These are phyloP conservation scores for Hemaris fuciformis DNA, from an alignment of 2,888 invertebrate genomes.

Conservation along the genomic window DNA sequence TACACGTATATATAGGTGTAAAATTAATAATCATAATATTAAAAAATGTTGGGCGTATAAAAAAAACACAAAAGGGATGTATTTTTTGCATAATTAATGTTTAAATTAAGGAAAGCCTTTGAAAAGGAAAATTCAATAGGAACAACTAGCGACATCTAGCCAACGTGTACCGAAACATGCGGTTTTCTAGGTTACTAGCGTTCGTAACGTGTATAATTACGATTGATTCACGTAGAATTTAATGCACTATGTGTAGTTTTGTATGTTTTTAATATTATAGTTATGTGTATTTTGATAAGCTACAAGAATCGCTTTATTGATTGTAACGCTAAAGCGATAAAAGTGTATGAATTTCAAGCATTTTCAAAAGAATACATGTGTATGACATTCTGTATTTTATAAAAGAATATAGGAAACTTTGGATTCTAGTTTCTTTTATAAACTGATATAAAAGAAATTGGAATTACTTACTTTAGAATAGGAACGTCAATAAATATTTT, in stretches of 20 bases:
- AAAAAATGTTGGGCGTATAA: no score
- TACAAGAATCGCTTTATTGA: not conserved
- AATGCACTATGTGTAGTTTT: constrained; percentile 8
- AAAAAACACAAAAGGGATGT: not conserved
- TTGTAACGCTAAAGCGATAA: not conserved
- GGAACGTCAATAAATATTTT: no score
- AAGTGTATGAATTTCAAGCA: not conserved
- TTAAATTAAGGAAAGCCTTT: not conserved
- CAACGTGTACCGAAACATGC: constrained; percentile 28
- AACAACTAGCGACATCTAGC: constrained; percentile 54
- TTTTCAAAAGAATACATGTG: not conserved
- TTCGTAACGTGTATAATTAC: constrained; percentile 28
- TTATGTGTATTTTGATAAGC: not conserved
- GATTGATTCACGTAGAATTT: constrained; percentile 19
- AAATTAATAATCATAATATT: no score
- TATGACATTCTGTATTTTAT: no score
- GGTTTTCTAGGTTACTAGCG: constrained; percentile 47
- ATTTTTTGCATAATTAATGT: not conserved
- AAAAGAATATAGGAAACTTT: no score
- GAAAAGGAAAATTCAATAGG: constrained; percentile 13
- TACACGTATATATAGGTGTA: no score
- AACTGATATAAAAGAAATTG: not conserved
- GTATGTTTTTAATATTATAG: not conserved
- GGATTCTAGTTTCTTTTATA: no score
- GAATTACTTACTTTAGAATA: not conserved